phyloP scores from a whole-genome alignment of 2,113 vertebrate species.

The Scytalopus superciliaris region DNA sequence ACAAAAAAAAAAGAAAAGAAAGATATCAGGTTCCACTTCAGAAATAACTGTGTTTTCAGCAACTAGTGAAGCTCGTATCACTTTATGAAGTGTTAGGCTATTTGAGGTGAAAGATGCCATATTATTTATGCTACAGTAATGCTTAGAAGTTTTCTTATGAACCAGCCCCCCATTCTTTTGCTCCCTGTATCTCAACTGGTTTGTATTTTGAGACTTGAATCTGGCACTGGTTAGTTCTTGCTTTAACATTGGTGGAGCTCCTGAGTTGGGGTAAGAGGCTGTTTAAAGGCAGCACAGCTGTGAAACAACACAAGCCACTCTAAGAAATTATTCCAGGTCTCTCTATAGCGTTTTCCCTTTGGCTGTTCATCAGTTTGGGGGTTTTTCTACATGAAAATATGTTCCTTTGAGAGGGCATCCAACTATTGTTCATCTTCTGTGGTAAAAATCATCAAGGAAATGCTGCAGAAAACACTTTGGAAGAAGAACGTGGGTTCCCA shows the following conservation, averaged over 20 bases:
- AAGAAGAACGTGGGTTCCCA: not conserved
- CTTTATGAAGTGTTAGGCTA: conserved; percentile 63
- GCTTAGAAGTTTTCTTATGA: conserved; percentile 41
- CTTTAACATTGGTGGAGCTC: conserved; percentile 34
- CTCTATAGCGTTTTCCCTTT: not conserved
- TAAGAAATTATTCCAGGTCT: not conserved
- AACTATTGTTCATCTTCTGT: not conserved
- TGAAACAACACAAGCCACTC: not conserved
- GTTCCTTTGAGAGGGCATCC: not conserved
- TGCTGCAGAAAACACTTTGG: not conserved
- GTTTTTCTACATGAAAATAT: not conserved
- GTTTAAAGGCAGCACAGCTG: not conserved
- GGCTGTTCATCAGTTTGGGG: not conserved
- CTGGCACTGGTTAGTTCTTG: conserved; percentile 27
- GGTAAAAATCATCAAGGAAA: not conserved
- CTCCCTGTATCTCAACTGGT: not conserved
- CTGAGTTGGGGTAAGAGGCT: not conserved
- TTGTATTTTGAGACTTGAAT: conserved; percentile 4
- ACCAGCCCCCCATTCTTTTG: not conserved
- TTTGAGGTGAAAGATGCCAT: conserved; percentile 58
- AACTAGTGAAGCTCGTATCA: conserved; percentile 35
- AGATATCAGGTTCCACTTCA: conserved; percentile 35
- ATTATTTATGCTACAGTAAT: conserved; percentile 54
- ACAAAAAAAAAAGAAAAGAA: not conserved
- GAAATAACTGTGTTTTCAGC: conserved; percentile 58